These are phyloP conservation scores for Sphaeramia orbicularis DNA, from an alignment of 2,797 vertebrate genomes.

Conservation along the genomic window DNA sequence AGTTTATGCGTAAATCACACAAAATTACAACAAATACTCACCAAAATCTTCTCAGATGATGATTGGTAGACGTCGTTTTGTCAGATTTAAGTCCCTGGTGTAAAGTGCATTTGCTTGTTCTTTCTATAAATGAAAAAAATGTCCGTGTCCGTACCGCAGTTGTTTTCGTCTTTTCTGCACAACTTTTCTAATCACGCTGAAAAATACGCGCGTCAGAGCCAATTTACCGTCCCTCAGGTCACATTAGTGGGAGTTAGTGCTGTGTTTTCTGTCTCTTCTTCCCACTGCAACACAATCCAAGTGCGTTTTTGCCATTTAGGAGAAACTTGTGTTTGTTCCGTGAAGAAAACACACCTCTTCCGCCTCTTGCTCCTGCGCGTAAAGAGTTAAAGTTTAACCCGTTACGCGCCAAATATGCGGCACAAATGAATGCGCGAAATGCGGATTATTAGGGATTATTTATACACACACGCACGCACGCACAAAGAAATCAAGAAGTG, in stretches of 20 bases:
- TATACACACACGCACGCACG: too few relatives aligned
- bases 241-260: too few relatives aligned
- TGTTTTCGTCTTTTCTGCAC: constrained; percentile 35
- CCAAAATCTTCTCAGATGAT: neutral
- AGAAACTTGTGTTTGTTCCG: constrained; percentile 6
- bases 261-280: neutral
- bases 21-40: neutral
- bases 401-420: neutral
- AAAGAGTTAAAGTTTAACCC: constrained; percentile 50
- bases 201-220: neutral
- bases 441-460: neutral
- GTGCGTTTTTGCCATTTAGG: constrained; percentile 25
- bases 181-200: constrained; percentile 20
- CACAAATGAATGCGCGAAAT: too few relatives aligned
- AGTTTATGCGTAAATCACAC: neutral
- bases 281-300: neutral
- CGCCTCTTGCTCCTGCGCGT: constrained; percentile 56
- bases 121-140: neutral
- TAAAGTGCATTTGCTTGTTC: neutral
- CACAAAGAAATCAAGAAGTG: too few relatives aligned
- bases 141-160: neutral
- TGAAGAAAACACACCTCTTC: constrained; percentile 76
- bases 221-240: neutral
- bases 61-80: neutral
- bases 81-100: neutral